Evolutionary conservation across 2,888 invertebrate genomes (phyloP), one percentile per base, ranked within the genome.

Genomic region (Lymantria dispar): DNA sequence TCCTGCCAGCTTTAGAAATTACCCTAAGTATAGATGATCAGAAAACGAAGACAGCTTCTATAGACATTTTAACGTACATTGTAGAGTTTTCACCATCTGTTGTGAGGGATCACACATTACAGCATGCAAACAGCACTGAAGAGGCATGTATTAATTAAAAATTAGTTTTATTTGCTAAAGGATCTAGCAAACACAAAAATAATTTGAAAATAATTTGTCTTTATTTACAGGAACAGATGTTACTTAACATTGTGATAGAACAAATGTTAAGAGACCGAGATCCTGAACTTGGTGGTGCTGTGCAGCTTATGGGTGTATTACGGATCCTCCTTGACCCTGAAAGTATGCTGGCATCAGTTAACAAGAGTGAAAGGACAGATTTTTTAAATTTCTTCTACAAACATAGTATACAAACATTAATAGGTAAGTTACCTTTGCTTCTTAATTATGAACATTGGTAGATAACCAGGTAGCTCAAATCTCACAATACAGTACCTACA

Each of bases 321-420:
- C 95, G 98, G 76, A 94, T 98, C 67, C 92, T 99, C 33, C 93
- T 99, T 45, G 99, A 99, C 86, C 99, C 99, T 8, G 99, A 99
- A 85, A 99, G 99, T 84, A 99, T 99, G 99, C 92, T 99, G 62
- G 95, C 97, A 51, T 95, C 97, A 48, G 95, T 96, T 48, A 97
- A 97, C 86, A 98, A 98, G 89, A 97, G 98, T 51, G 99, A 99
- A 92, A 99, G 99, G 87, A 97, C 98, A 13, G 99, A 99, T 85
- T 99, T 99, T 86, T 94, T 99, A 50, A 97, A 97, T 85, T 98
- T 98, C 87, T 99, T 99, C 91, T 99, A 99, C 92, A 98, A 98
- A 86, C 97, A 98, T 89, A 98, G 98, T 92, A 97, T 99, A 93
- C 97, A 98, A 83, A 97, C 97, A 48, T 93, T 99, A 70, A 97